These are phyloP conservation scores for Monarcha castaneiventris DNA, from an alignment of 2,113 vertebrate species.

Conservation along the genomic window DNA sequence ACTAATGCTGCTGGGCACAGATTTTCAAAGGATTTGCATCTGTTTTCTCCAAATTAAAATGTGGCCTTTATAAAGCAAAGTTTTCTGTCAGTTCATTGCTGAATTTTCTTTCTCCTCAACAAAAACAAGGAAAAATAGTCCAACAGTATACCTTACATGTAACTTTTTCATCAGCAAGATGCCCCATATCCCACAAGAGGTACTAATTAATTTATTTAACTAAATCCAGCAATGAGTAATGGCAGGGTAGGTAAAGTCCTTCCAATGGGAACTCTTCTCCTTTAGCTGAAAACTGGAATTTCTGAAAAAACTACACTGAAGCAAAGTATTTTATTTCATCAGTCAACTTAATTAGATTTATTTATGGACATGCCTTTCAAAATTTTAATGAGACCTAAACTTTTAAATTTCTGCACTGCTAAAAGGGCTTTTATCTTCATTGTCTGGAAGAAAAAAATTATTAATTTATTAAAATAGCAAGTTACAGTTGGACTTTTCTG, in stretches of 20 bases:
- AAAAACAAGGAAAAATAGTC: background rate
- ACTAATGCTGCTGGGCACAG: background rate
- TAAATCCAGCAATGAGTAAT: background rate
- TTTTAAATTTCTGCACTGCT: background rate
- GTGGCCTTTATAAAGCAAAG: background rate
- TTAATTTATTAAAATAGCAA: background rate
- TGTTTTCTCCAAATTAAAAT: background rate
- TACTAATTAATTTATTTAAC: background rate
- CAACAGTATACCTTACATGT: background rate
- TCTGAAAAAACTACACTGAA: background rate
- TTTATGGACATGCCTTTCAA: background rate
- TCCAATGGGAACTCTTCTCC: background rate
- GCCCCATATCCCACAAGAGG: background rate
- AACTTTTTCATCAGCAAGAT: background rate
- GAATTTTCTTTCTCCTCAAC: background rate
- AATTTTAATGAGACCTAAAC: background rate
- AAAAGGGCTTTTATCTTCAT: background rate
- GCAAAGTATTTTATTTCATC: background rate
- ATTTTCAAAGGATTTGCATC: background rate
- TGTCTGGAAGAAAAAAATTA: background rate
- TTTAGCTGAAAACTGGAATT: background rate
- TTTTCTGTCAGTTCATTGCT: background rate
- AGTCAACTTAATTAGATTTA: background rate
- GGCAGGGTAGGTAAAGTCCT: background rate
- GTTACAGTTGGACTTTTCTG: background rate